Conservation (phyloP, 2,888 invertebrate genomes). For the Leucania comma region DNA sequence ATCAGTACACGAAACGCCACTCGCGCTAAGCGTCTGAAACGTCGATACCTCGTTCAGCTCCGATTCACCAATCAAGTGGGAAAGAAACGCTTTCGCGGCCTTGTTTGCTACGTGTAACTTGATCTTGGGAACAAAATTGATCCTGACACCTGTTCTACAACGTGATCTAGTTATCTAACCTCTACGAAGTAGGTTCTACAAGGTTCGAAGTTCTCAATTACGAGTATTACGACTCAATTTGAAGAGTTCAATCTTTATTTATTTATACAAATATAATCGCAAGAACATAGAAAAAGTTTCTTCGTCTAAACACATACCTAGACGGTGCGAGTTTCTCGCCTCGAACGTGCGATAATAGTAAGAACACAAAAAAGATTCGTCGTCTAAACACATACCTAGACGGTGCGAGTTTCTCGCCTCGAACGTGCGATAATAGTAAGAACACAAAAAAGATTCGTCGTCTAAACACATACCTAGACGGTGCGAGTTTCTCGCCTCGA, state of each 20-base stretch:
- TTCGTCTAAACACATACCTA: too few relatives aligned
- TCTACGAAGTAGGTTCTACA: conserved; percentile 1
- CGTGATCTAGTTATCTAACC: conserved; percentile 27
- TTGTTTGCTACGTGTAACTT: conserved; percentile 35
- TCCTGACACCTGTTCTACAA: conserved; percentile 35
- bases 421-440: too few relatives aligned
- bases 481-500: too few relatives aligned
- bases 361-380: too few relatives aligned
- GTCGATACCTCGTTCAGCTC: conserved; percentile 31
- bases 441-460: too few relatives aligned
- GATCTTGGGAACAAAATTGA: conserved; percentile 50
- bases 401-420: too few relatives aligned
- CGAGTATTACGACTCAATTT: conserved; percentile 9
- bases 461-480: too few relatives aligned
- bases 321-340: too few relatives aligned
- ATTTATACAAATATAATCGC: too few relatives aligned
- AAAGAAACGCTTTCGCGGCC: conserved; percentile 43
- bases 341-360: too few relatives aligned
- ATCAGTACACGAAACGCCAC: conserved; percentile 33
- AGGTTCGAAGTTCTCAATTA: conserved; percentile 9
- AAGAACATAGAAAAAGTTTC: too few relatives aligned
- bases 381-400: too few relatives aligned
- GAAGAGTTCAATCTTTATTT: neutral
- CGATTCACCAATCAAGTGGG: conserved; percentile 33
- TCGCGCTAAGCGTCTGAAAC: conserved; percentile 25